Evolutionary conservation across 2,113 vertebrate species (phyloP).

Genomic region (Crotalus helleri): DNA sequence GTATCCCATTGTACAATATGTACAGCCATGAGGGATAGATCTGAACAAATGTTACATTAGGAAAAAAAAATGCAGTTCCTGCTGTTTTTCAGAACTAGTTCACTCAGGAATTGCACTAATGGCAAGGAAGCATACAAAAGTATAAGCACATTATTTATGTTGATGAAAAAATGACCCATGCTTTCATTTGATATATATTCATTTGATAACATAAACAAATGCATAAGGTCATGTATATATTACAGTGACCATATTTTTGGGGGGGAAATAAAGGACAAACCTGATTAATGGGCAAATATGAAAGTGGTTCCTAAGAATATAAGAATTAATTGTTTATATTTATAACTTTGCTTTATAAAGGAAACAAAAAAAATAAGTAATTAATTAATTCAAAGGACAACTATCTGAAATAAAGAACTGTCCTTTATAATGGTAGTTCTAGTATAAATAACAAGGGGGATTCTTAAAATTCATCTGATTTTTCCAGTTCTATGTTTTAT

Average conservation of each 20-base stretch:
- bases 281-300: not conserved
- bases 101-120: not conserved
- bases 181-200: not conserved
- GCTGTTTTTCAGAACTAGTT: not conserved
- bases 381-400: not conserved
- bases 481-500: not conserved
- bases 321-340: not conserved
- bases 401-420: not conserved
- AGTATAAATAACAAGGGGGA: not conserved
- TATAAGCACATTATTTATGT: not conserved
- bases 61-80: not conserved
- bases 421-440: not conserved
- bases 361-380: not conserved
- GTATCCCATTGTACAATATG: not conserved
- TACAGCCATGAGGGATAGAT: not conserved
- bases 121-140: not conserved
- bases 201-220: not conserved
- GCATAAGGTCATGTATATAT: not conserved
- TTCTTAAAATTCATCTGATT: not conserved
- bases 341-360: not conserved
- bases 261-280: not conserved
- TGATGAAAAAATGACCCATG: not conserved
- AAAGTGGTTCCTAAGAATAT: not conserved
- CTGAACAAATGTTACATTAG: not conserved
- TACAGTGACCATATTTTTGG: not conserved